phyloP scores from a whole-genome alignment of 2,113 vertebrate genomes.

The Chiloscyllium plagiosum region DNA sequence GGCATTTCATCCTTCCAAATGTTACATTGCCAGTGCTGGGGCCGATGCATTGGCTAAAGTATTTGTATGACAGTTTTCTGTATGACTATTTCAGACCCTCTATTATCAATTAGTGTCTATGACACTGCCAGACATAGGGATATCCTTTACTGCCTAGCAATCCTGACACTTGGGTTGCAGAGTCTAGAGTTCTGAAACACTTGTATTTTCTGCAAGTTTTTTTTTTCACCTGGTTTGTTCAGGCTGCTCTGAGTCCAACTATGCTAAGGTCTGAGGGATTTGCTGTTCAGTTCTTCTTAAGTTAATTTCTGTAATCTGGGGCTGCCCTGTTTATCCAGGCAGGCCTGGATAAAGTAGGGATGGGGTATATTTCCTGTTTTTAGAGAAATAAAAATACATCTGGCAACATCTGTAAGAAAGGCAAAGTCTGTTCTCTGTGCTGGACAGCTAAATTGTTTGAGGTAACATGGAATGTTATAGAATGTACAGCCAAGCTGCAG shows the following conservation, averaged over 20 bases:
- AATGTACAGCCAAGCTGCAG: constrained; percentile 23
- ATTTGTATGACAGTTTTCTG: constrained; percentile 84
- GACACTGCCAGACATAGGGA: constrained; percentile 31
- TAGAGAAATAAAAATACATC: neutral
- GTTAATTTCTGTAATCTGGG: constrained; percentile 60
- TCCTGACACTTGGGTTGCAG: constrained; percentile 8
- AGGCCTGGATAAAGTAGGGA: constrained; percentile 77
- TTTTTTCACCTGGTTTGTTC: constrained; percentile 48
- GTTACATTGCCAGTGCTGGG: constrained; percentile 95
- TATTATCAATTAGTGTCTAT: constrained; percentile 56
- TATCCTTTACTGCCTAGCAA: constrained; percentile 32
- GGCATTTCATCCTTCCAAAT: constrained; percentile 95
- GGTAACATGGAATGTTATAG: neutral
- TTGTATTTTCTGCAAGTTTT: constrained; percentile 27
- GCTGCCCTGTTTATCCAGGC: constrained; percentile 75
- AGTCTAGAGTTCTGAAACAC: constrained; percentile 4
- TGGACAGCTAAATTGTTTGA: constrained; percentile 5
- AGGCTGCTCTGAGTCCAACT: constrained; percentile 65
- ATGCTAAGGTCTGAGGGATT: constrained; percentile 59
- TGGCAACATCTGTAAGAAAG: constrained; percentile 13
- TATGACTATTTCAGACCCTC: constrained; percentile 58
- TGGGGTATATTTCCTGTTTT: constrained; percentile 41
- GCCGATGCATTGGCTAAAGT: constrained; percentile 98
- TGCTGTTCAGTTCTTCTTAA: constrained; percentile 56
- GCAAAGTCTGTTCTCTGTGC: constrained; percentile 22